Conservation (phyloP, 2,113 vertebrate species). For the Anarhynchus alexandrinus region DNA sequence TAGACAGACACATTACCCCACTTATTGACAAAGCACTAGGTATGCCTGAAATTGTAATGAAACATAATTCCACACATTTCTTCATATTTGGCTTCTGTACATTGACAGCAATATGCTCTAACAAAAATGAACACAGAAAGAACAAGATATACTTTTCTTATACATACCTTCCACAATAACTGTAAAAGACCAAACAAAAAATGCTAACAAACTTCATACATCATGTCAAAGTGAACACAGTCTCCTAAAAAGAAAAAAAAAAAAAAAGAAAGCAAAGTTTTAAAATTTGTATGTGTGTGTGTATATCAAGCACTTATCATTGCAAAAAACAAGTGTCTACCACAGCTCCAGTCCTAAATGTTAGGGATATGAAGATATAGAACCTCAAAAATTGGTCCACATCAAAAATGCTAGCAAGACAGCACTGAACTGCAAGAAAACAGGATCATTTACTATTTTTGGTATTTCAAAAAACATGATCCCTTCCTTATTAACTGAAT, state of each 20-base stretch:
- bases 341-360: background rate
- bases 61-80: background rate
- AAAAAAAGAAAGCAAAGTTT: background rate
- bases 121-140: background rate
- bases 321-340: background rate
- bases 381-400: background rate
- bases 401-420: background rate
- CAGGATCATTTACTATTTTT: background rate
- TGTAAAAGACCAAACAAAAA: background rate
- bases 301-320: background rate
- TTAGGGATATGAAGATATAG: background rate
- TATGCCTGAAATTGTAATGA: background rate
- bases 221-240: conserved; percentile 35
- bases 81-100: background rate
- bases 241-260: background rate
- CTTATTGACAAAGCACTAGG: background rate
- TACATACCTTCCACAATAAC: conserved; percentile 50
- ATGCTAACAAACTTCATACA: conserved; percentile 26
- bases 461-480: background rate
- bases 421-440: background rate
- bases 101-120: background rate
- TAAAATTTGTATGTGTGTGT: background rate
- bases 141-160: background rate
- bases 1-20: background rate
- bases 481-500: background rate